A percentile compares a stretch with the other conserved stretches of the same genome.
Evolutionary conservation across 2,797 vertebrate genomes (phyloP).

Genomic region (Bradypodion pumilum): DNA sequence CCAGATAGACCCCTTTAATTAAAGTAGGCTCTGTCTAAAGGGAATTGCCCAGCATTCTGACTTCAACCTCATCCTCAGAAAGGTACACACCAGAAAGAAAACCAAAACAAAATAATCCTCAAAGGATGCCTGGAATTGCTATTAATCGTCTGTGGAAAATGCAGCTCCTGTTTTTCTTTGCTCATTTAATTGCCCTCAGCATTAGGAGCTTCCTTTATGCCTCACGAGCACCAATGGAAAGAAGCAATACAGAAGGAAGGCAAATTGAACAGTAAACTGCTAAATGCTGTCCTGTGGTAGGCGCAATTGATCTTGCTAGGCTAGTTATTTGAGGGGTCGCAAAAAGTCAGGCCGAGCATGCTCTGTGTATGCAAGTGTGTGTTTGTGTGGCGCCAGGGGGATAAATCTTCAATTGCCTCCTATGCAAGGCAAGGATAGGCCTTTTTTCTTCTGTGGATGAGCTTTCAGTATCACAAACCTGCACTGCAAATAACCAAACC

Average conservation of each 20-base stretch:
- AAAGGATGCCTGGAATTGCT: slow-evolving; percentile 26
- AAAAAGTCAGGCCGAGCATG: neutral
- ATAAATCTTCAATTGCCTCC: too few species aligned
- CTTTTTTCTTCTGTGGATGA: too few species aligned
- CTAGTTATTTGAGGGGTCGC: neutral
- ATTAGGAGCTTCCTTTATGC: slow-evolving; percentile 61
- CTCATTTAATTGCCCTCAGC: slow-evolving; percentile 69
- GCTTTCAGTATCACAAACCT: too few species aligned
- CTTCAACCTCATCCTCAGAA: slow-evolving; percentile 4
- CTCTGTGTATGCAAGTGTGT: too few species aligned
- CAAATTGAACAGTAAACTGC: slow-evolving; percentile 45
- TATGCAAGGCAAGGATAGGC: too few species aligned
- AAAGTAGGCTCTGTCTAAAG: slow-evolving; percentile 60
- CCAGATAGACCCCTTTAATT: slow-evolving; percentile 69
- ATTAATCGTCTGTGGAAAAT: slow-evolving; percentile 68
- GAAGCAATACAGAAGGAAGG: slow-evolving; percentile 67
- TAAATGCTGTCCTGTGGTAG: slow-evolving; percentile 2
- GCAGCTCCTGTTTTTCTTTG: slow-evolving; percentile 65
- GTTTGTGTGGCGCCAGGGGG: too few species aligned
- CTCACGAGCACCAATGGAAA: slow-evolving; percentile 55
- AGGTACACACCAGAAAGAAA: slow-evolving; percentile 37
- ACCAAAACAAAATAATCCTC: slow-evolving; percentile 57
- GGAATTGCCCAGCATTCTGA: slow-evolving; percentile 50
- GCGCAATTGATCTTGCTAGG: neutral
- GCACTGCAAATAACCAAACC: too few species aligned